A percentile compares a stretch with the other conserved stretches of the same genome.
Evolutionary conservation across 2,113 vertebrate species (phyloP).

Genomic region (Pseudorasbora parva): DNA sequence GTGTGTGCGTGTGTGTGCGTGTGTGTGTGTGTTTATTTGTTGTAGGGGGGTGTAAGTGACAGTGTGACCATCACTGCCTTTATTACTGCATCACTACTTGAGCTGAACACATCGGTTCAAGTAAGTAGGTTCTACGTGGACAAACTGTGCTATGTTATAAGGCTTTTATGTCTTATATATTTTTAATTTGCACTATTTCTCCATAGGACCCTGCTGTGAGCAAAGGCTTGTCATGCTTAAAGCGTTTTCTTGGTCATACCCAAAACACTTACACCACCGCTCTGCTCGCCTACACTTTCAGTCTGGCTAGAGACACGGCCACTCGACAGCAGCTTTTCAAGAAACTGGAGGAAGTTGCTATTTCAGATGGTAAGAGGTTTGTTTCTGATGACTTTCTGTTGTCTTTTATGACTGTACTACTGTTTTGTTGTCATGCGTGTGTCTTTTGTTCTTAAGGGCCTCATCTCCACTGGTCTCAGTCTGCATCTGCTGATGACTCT

Average conservation of each 20-base stretch:
- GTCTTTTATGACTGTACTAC: too few relatives aligned
- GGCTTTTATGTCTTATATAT: neutral
- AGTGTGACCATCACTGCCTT: slow-evolving; percentile 80
- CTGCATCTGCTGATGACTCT: neutral
- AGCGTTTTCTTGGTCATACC: slow-evolving; percentile 50
- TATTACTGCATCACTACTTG: slow-evolving; percentile 74
- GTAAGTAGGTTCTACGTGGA: slow-evolving; percentile 53
- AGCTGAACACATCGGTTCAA: slow-evolving; percentile 66
- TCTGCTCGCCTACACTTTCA: slow-evolving; percentile 84
- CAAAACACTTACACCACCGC: slow-evolving; percentile 79
- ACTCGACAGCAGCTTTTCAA: slow-evolving; percentile 65
- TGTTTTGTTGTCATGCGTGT: too few relatives aligned
- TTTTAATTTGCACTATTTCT: slow-evolving; percentile 2
- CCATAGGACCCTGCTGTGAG: slow-evolving; percentile 69
- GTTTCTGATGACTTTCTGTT: slow-evolving; percentile 7
- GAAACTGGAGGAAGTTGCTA: slow-evolving; percentile 55
- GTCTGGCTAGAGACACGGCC: slow-evolving; percentile 77
- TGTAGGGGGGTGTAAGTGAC: slow-evolving; percentile 81
- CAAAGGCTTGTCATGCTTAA: slow-evolving; percentile 78
- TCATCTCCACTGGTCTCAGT: slow-evolving; percentile 2
- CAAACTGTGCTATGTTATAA: neutral
- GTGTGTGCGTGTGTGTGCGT: too few relatives aligned
- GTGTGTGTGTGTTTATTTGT: neutral
- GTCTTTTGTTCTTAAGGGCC: neutral
- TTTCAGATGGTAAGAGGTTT: slow-evolving; percentile 57